Evolutionary conservation across 2,113 vertebrate genomes (phyloP).

Genomic region (Nicator chloris): DNA sequence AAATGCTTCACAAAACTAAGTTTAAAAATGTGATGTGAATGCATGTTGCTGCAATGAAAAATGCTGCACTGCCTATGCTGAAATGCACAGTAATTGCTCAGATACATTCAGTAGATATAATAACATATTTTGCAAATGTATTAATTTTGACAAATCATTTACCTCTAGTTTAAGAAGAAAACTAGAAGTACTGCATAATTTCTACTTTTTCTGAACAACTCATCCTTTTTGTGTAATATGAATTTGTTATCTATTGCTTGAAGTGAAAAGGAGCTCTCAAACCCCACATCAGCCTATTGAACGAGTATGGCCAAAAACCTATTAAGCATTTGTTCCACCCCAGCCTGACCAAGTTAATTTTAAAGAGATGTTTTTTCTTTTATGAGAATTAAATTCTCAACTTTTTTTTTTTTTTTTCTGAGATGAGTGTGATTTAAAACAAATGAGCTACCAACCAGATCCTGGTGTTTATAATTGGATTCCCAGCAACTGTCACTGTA

Average conservation of each 20-base stretch:
- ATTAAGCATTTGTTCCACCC: not conserved
- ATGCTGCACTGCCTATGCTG: not conserved
- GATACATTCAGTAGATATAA: not conserved
- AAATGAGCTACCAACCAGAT: slow-evolving; percentile 11
- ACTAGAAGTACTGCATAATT: not conserved
- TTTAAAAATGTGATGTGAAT: not conserved
- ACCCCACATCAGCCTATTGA: not conserved
- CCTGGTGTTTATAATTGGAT: not conserved
- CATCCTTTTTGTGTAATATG: not conserved
- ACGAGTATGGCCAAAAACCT: not conserved
- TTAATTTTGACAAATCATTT: not conserved
- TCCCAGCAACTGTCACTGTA: not conserved
- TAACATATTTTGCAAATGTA: rapidly evolving
- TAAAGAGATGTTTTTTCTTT: not conserved
- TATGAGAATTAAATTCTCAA: not conserved
- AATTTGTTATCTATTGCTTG: not conserved
- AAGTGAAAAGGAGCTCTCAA: not conserved
- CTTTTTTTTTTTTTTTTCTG: too few relatives aligned
- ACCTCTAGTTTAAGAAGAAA: not conserved
- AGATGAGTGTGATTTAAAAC: slow-evolving; percentile 45
- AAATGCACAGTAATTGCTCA: not conserved
- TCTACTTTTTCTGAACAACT: not conserved
- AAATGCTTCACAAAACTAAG: not conserved
- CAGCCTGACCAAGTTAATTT: not conserved
- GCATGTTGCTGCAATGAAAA: not conserved